Conservation (phyloP, 2,113 vertebrate genomes). For the Notiomystis cincta region DNA sequence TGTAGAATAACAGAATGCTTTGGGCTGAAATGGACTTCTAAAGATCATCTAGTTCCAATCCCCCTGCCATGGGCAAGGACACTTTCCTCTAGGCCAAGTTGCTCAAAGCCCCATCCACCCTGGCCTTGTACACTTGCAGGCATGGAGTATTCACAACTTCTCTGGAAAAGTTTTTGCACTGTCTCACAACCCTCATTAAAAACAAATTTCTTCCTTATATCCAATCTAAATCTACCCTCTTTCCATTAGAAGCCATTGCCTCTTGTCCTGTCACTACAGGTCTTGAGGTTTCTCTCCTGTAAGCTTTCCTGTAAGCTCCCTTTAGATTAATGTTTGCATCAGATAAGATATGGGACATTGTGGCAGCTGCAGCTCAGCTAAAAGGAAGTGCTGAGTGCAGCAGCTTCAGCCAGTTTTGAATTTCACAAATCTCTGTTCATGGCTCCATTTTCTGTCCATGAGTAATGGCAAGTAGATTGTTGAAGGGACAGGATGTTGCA, state of each 20-base stretch:
- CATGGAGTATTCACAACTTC: background rate
- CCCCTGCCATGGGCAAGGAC: background rate
- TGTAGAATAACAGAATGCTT: background rate
- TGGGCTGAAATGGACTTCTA: background rate
- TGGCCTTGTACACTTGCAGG: background rate
- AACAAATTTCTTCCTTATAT: background rate
- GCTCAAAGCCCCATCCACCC: background rate
- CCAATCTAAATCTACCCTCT: background rate
- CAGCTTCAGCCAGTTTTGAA: background rate
- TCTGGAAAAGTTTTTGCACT: background rate
- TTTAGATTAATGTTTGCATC: background rate
- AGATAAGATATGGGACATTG: background rate
- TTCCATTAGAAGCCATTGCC: background rate
- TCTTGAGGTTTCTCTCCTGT: background rate
- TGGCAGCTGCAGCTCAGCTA: background rate
- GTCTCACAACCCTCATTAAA: background rate
- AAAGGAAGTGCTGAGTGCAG: background rate
- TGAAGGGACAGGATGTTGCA: background rate
- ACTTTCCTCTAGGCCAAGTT: background rate
- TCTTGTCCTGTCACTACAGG: background rate
- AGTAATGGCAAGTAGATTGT: background rate
- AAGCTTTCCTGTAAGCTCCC: background rate
- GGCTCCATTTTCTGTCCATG: background rate
- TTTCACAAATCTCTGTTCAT: background rate
- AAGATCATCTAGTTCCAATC: accelerated